Conservation (phyloP, 2,797 vertebrate genomes). For the Myoxocephalus aenaeus region DNA sequence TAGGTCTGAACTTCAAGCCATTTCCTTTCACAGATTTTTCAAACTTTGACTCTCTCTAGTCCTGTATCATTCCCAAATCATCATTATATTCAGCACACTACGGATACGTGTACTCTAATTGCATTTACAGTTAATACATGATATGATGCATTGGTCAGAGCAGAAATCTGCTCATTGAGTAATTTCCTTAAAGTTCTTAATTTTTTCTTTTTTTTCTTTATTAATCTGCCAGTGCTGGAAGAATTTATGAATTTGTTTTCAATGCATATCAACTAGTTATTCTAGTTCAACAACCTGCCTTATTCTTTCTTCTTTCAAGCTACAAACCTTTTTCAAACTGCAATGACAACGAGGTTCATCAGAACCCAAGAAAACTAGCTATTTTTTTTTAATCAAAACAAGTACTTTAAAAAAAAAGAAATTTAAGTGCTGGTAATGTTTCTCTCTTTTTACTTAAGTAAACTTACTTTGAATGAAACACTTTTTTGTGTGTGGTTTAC, state of each 20-base stretch:
- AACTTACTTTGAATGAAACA: background rate
- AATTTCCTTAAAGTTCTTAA: background rate
- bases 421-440: background rate
- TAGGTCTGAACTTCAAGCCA: constrained; percentile 34
- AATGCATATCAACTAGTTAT: background rate
- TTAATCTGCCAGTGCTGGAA: background rate
- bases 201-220: no score
- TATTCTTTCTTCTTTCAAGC: no score
- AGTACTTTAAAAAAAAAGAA: background rate
- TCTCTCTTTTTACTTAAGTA: background rate
- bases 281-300: background rate
- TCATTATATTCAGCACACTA: background rate
- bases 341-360: background rate
- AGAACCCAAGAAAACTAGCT: no score
- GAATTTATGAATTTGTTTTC: no score
- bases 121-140: background rate
- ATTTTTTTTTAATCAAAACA: no score
- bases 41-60: background rate
- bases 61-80: background rate
- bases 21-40: background rate
- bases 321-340: background rate
- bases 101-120: background rate
- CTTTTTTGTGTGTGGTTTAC: no score
- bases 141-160: background rate
- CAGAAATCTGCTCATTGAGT: background rate